Evolutionary conservation across 2,888 invertebrate species (phyloP).

Genomic region (Nemapogon koenigi): DNA sequence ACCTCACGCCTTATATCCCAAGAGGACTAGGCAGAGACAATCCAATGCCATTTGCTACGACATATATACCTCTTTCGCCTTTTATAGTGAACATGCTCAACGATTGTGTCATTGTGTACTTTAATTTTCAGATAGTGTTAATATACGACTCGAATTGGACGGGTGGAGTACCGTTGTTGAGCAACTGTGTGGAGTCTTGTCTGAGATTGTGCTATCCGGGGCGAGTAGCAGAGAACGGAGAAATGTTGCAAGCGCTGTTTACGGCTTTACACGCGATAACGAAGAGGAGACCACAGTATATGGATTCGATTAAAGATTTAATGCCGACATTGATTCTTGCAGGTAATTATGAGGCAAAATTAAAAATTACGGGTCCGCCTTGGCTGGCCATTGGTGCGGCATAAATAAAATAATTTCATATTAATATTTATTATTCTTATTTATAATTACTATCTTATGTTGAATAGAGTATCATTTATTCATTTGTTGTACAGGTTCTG

Average conservation of each 20-base stretch:
- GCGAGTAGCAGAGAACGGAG: slow-evolving; percentile 70
- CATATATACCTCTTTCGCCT: too few species aligned
- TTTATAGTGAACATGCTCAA: too few species aligned
- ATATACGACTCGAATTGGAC: slow-evolving; percentile 41
- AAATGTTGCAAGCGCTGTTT: slow-evolving; percentile 76
- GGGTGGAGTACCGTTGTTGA: slow-evolving; percentile 28
- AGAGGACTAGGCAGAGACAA: too few species aligned
- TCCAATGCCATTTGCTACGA: too few species aligned
- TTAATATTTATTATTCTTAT: too few species aligned
- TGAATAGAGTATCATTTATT: too few species aligned
- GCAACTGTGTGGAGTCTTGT: slow-evolving; percentile 27
- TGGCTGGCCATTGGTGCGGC: too few species aligned
- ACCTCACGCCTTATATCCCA: too few species aligned
- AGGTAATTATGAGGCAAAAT: too few species aligned
- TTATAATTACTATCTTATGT: too few species aligned
- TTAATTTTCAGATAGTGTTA: slow-evolving; percentile 35
- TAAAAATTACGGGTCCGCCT: too few species aligned
- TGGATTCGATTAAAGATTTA: slow-evolving; percentile 38
- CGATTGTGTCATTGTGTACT: neutral
- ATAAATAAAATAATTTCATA: too few species aligned
- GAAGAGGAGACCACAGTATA: slow-evolving; percentile 66
- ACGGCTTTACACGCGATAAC: slow-evolving; percentile 67
- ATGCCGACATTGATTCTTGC: slow-evolving; percentile 35
- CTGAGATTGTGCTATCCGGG: slow-evolving; percentile 62
- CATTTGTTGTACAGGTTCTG: slow-evolving; percentile 34